Conservation (phyloP, 2,113 vertebrate species). For the Ammodytes dubius region DNA sequence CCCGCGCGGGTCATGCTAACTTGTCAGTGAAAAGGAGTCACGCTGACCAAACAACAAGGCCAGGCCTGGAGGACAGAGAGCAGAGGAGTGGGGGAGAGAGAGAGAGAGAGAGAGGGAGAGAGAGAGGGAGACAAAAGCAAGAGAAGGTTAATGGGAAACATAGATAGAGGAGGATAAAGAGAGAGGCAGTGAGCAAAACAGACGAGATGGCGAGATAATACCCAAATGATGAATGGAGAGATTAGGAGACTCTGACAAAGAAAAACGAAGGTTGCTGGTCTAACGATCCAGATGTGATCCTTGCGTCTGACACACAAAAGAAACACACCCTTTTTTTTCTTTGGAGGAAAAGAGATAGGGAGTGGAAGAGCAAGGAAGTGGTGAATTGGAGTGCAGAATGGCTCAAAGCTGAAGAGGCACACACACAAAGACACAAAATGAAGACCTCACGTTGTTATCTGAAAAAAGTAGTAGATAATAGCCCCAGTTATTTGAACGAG, state of each 20-base stretch:
- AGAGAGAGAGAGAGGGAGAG: not conserved
- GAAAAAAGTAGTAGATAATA: conserved; percentile 25
- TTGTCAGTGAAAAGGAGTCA: conserved; percentile 62
- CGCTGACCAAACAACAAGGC: conserved; percentile 63
- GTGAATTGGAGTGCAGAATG: not conserved
- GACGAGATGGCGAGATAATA: conserved; percentile 8
- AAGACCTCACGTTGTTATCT: conserved; percentile 33
- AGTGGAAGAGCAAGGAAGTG: not conserved
- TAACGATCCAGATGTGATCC: conserved; percentile 19
- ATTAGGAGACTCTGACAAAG: conserved; percentile 16
- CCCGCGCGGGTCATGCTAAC: conserved; percentile 22
- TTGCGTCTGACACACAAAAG: not conserved
- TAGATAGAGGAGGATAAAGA: conserved; percentile 19
- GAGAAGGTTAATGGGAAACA: conserved; percentile 56
- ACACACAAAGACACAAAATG: conserved; percentile 15
- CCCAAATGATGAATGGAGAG: conserved; percentile 9
- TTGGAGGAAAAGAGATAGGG: not conserved
- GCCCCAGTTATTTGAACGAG: conserved; percentile 35
- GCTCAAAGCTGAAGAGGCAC: not conserved
- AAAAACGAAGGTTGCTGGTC: conserved; percentile 25
- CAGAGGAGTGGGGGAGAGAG: not conserved
- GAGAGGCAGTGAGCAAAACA: conserved; percentile 20
- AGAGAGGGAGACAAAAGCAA: conserved; percentile 23
- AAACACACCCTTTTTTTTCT: not conserved
- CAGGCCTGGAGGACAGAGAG: conserved; percentile 45